Conservation (phyloP, 37 sponge, comb jelly and placozoan genomes). For the Geodia barretti region DNA sequence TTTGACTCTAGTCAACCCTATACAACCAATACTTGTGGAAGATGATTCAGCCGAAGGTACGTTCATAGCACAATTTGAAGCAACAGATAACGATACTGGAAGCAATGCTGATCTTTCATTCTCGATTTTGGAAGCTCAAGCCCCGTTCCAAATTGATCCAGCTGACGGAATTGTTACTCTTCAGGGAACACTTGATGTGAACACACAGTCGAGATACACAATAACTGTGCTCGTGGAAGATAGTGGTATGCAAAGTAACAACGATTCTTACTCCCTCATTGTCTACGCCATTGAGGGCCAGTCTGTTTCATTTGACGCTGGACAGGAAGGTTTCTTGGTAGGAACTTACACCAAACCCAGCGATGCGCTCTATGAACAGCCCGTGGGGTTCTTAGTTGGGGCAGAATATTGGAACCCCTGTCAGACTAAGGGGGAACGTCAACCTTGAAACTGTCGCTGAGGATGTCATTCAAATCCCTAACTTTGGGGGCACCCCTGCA, state of each 20-base stretch:
- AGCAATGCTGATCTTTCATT: constrained; percentile 50
- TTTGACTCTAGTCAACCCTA: constrained; percentile 4
- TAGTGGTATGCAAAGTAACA: neutral
- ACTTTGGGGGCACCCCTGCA: constrained; percentile 11
- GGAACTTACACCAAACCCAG: neutral
- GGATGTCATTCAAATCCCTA: constrained; percentile 9
- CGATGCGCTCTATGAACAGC: constrained; percentile 18
- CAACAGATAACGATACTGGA: constrained; percentile 66
- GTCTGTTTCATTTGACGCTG: constrained; percentile 15
- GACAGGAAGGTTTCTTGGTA: constrained; percentile 30
- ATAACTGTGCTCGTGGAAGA: constrained; percentile 41
- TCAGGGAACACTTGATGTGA: neutral
- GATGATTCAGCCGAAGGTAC: constrained; percentile 47
- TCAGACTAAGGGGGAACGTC: constrained; percentile 12
- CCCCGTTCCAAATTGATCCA: constrained; percentile 40
- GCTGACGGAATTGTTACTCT: constrained; percentile 44
- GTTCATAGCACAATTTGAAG: constrained; percentile 30
- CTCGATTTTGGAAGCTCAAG: neutral
- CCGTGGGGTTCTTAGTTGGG: constrained; percentile 33
- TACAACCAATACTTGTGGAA: constrained; percentile 9
- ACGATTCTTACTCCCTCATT: neutral
- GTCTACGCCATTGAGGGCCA: constrained; percentile 51
- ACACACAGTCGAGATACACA: neutral
- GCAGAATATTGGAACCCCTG: constrained; percentile 32
- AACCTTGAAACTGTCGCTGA: constrained; percentile 16